Percentiles rank a stretch among this genome's conserved stretches.
phyloP scores from a whole-genome alignment of 2,797 vertebrate genomes.

The Morelia viridis region DNA sequence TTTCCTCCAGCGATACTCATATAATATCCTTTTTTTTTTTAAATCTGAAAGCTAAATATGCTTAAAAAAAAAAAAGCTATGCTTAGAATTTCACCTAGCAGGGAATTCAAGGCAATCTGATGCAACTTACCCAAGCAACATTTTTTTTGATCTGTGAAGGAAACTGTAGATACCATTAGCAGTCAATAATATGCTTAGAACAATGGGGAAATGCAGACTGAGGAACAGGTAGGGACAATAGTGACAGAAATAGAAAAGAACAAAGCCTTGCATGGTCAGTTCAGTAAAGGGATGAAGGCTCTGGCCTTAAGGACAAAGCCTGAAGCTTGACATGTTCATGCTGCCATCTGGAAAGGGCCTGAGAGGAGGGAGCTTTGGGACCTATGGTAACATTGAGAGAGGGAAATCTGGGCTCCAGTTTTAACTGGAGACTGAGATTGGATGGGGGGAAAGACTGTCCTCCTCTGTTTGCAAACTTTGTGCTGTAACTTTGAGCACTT shows the following conservation, averaged over 20 bases:
- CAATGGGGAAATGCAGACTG: constrained; percentile 3
- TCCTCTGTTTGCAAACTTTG: neutral
- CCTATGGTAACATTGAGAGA: neutral
- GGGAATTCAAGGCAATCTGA: neutral
- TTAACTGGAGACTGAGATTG: neutral
- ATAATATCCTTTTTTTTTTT: neutral
- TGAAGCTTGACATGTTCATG: neutral
- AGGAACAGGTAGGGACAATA: neutral
- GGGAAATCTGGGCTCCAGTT: neutral
- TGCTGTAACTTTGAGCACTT: neutral
- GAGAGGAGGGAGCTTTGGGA: neutral
- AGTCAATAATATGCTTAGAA: neutral
- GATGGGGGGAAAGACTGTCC: neutral
- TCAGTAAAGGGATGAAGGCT: neutral
- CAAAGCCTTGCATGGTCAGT: neutral
- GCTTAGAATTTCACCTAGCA: neutral
- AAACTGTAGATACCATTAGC: neutral
- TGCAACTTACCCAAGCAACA: neutral
- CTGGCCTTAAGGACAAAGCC: neutral
- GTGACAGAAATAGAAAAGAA: neutral
- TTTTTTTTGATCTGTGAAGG: neutral
- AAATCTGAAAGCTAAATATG: neutral
- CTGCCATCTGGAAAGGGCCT: neutral
- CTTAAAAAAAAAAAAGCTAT: neutral
- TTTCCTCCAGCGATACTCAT: neutral